These are phyloP conservation scores for Circaetus gallicus DNA, from an alignment of 2,113 vertebrate genomes.

Conservation along the genomic window DNA sequence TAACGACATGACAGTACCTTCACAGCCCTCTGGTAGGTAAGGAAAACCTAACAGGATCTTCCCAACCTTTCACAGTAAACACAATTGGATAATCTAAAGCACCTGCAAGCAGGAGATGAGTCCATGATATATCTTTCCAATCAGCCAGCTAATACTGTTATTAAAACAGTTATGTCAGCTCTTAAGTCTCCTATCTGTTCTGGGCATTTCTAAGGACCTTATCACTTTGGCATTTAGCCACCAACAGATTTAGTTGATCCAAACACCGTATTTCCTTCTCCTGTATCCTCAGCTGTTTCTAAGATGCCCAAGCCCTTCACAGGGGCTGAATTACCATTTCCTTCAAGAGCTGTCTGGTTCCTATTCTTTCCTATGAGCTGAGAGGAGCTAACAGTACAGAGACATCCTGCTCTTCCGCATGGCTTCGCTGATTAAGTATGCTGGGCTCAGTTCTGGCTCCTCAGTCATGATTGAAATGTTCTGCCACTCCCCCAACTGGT, in stretches of 20 bases:
- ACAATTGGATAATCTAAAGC: constrained; percentile 49
- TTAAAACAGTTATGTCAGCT: constrained; percentile 52
- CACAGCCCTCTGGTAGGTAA: constrained; percentile 55
- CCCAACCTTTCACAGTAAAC: constrained; percentile 62
- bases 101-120: constrained; percentile 46
- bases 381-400: constrained; percentile 86
- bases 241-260: neutral
- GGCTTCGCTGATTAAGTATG: constrained; percentile 96
- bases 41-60: constrained; percentile 53
- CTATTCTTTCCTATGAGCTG: neutral
- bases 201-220: neutral
- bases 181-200: neutral
- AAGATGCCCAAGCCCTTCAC: neutral
- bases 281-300: neutral
- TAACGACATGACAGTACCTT: constrained; percentile 56
- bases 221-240: constrained; percentile 12
- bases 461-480: constrained; percentile 95
- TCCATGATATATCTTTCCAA: neutral
- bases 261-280: neutral
- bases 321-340: neutral
- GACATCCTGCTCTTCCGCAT: constrained; percentile 97
- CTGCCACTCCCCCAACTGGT: constrained; percentile 96
- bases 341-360: constrained; percentile 13
- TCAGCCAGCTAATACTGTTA: constrained; percentile 45
- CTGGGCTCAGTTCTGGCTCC: constrained; percentile 92